Percentiles rank a stretch among this genome's conserved stretches.
Conservation (phyloP, 2,113 vertebrate genomes). For the Sinosuthora webbiana region DNA sequence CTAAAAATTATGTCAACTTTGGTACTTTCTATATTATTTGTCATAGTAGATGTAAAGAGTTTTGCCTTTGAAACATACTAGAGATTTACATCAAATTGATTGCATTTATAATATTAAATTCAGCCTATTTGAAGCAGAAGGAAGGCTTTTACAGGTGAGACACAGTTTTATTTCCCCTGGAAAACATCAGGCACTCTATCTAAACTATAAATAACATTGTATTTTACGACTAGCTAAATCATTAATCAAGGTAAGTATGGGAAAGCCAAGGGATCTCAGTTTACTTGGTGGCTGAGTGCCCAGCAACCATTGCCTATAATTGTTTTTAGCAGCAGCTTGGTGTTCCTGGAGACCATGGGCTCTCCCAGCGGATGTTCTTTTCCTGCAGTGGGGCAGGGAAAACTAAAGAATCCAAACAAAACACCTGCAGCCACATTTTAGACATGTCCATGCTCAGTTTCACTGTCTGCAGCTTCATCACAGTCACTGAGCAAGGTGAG, state of each 20-base stretch:
- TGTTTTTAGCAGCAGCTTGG: conserved; percentile 24
- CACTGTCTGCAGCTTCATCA: neutral
- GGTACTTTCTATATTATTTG: neutral
- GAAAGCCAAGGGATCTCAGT: conserved; percentile 67
- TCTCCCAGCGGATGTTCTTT: conserved; percentile 1
- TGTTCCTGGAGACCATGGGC: neutral
- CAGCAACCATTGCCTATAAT: conserved; percentile 68
- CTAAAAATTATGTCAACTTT: neutral
- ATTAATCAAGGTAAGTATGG: conserved; percentile 75
- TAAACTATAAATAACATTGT: conserved; percentile 67
- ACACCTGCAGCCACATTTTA: neutral
- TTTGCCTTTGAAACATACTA: neutral
- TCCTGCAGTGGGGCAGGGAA: neutral
- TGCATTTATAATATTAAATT: neutral
- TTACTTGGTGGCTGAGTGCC: conserved; percentile 71
- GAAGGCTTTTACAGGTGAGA: neutral
- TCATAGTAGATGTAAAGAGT: neutral
- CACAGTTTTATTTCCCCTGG: conserved; percentile 63
- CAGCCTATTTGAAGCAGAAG: neutral
- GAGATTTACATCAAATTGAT: neutral
- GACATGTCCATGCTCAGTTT: neutral
- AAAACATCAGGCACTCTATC: conserved; percentile 63
- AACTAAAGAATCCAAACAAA: neutral
- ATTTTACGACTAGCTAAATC: conserved; percentile 75
- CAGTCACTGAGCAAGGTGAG: neutral